A percentile compares a stretch with the other conserved stretches of the same genome.
Evolutionary conservation across 1,140 invertebrate species (phyloP).

Genomic region (Diachasma alloeum): DNA sequence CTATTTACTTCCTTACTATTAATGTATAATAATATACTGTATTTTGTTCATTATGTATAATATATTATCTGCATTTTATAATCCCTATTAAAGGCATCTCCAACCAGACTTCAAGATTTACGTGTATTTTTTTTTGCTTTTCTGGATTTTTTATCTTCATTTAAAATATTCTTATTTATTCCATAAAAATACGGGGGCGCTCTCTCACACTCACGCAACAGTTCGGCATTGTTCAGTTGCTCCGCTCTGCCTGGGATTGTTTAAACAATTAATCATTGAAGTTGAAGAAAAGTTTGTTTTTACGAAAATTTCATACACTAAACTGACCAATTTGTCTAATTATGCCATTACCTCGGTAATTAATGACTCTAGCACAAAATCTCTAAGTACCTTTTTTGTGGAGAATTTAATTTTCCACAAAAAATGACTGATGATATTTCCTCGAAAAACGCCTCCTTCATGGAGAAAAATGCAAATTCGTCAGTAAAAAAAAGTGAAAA

Average conservation of each 20-base stretch:
- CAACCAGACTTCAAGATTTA: slow-evolving; percentile 65
- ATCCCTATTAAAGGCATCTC: slow-evolving; percentile 66
- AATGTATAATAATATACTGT: slow-evolving; percentile 65
- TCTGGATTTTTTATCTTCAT: slow-evolving; percentile 49
- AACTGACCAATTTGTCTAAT: too few species aligned
- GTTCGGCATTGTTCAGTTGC: slow-evolving; percentile 28
- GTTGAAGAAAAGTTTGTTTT: too few species aligned
- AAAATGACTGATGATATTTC: too few species aligned
- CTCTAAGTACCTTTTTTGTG: too few species aligned
- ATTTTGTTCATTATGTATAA: slow-evolving; percentile 65
- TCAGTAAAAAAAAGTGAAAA: background rate
- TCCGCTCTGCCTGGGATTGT: slow-evolving; percentile 35
- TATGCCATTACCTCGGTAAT: too few species aligned
- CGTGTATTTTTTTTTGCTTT: slow-evolving; percentile 41
- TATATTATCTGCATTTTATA: slow-evolving; percentile 66
- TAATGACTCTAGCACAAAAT: too few species aligned
- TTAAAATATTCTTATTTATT: slow-evolving; percentile 67
- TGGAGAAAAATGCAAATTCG: too few species aligned
- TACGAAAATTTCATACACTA: too few species aligned
- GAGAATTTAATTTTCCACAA: background rate
- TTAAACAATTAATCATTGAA: background rate
- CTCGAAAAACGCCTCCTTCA: too few species aligned
- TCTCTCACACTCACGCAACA: slow-evolving; percentile 43
- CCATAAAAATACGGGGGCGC: slow-evolving; percentile 65
- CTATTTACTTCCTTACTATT: slow-evolving; percentile 60